Conservation (phyloP, 2,888 invertebrate genomes). For the Onthophagus sagittarius region DNA sequence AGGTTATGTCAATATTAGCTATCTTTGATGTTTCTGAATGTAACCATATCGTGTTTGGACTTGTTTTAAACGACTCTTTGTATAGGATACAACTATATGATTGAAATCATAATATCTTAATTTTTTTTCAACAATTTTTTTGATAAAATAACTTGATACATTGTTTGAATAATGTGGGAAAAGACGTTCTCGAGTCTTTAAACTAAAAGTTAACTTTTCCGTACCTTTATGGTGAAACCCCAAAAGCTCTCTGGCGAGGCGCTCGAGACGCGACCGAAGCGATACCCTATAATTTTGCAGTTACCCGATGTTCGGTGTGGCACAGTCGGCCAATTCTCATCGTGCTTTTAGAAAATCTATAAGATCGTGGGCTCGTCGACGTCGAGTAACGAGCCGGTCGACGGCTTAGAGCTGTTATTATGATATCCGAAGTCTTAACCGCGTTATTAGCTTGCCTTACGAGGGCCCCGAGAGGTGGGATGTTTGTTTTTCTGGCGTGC, state of each 20-base stretch:
- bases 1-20: too few relatives aligned
- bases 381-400: background rate
- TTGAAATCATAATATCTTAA: too few relatives aligned
- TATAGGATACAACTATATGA: too few relatives aligned
- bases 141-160: too few relatives aligned
- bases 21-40: too few relatives aligned
- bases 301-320: background rate
- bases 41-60: too few relatives aligned
- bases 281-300: background rate
- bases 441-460: background rate
- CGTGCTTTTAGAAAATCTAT: too few relatives aligned
- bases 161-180: too few relatives aligned
- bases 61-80: too few relatives aligned
- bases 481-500: background rate
- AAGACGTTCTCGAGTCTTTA: background rate
- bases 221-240: background rate
- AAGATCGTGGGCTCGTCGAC: background rate
- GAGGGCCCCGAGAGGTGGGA: background rate
- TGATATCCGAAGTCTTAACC: background rate
- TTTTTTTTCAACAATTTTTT: too few relatives aligned
- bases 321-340: background rate
- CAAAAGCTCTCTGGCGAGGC: background rate
- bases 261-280: background rate
- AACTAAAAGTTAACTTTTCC: background rate
- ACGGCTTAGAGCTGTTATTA: background rate